A percentile compares a stretch with the other conserved stretches of the same genome.
Conservation (phyloP, 2,888 invertebrate species). For the Enchytraeus crypticus region DNA sequence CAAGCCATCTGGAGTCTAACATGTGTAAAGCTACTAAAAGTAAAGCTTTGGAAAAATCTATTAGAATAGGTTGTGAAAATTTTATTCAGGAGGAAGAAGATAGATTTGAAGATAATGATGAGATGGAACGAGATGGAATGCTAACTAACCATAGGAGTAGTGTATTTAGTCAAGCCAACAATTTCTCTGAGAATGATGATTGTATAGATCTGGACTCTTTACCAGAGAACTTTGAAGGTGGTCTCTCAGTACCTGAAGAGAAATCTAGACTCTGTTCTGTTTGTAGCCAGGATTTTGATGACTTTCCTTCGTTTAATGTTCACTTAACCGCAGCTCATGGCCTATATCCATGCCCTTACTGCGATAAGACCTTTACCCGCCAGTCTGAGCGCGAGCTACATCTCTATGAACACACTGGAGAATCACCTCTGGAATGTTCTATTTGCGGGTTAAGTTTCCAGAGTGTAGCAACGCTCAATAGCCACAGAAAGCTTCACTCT, state of each 20-base stretch:
- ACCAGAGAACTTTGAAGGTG: background rate
- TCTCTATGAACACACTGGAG: slow-evolving; percentile 4
- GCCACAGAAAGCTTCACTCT: no score
- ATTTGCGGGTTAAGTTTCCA: slow-evolving; percentile 5
- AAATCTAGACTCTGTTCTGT: background rate
- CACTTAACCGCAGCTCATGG: slow-evolving; percentile 5
- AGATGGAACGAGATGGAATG: no score
- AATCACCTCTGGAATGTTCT: slow-evolving; percentile 7
- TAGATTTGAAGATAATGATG: no score
- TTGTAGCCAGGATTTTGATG: slow-evolving; percentile 2
- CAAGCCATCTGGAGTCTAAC: no score
- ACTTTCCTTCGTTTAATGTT: slow-evolving; percentile 10
- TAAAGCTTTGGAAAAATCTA: no score
- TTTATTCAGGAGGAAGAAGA: no score
- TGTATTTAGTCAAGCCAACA: no score
- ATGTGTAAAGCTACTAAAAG: no score
- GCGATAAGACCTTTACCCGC: background rate
- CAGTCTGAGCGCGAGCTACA: slow-evolving; percentile 6
- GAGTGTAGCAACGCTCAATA: slow-evolving; percentile 1
- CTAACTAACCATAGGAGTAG: no score
- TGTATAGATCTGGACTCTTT: no score
- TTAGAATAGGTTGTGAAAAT: no score
- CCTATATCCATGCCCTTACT: slow-evolving; percentile 7
- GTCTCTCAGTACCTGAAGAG: background rate
- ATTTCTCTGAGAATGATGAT: no score